Conservation (phyloP, 92 coral and sea anemone genomes). For the Micromussa lordhowensis region DNA sequence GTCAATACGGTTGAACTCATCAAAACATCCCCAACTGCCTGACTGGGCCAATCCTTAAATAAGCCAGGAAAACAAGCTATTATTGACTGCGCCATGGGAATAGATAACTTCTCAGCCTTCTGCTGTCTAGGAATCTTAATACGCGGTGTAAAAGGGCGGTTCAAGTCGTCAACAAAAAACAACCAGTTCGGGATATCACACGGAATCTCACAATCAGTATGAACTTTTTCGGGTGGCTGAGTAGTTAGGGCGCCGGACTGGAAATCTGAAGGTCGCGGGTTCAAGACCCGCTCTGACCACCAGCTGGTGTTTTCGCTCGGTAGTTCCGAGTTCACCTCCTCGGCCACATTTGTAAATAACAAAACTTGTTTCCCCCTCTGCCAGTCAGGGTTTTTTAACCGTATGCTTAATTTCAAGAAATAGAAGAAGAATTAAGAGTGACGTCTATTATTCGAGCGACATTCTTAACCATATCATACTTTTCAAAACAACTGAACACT, state of each 20-base stretch:
- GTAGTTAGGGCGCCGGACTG: no score
- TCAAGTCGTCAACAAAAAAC: background rate
- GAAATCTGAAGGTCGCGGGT: no score
- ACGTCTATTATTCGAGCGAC: background rate
- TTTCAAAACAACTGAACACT: background rate
- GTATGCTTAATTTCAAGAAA: background rate
- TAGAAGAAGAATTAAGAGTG: background rate
- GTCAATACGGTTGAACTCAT: slow-evolving; percentile 91
- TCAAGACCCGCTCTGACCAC: no score
- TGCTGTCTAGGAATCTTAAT: background rate
- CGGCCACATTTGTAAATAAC: no score
- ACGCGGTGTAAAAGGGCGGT: background rate
- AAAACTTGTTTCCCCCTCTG: no score
- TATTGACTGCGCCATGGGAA: background rate
- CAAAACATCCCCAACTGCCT: slow-evolving; percentile 97
- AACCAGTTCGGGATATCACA: background rate
- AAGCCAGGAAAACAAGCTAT: background rate
- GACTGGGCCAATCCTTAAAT: slow-evolving; percentile 86
- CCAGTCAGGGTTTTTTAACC: no score
- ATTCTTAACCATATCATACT: background rate
- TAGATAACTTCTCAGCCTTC: background rate
- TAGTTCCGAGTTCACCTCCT: no score
- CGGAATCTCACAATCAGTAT: background rate
- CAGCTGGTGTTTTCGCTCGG: no score
- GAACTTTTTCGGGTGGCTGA: no score